Conservation (phyloP, 2,888 invertebrate species). For the Apodemia zela region DNA sequence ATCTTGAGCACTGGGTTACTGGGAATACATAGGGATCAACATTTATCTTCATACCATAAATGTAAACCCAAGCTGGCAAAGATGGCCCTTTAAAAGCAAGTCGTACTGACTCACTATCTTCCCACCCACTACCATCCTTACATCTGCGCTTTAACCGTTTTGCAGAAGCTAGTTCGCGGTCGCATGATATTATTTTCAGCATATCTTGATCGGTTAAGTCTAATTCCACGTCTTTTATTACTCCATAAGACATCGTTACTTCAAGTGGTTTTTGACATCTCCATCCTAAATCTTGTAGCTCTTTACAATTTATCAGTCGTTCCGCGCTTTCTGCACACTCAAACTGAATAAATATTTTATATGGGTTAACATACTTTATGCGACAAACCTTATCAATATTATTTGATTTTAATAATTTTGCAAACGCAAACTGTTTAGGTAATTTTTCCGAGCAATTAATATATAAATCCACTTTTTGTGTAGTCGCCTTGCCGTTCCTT, state of each 20-base stretch:
- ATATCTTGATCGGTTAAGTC: conserved; percentile 18
- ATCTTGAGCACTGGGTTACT: conserved; percentile 28
- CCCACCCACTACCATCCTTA: conserved; percentile 4
- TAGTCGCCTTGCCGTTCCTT: neutral
- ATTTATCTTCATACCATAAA: conserved; percentile 18
- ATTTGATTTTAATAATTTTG: neutral
- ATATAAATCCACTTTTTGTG: neutral
- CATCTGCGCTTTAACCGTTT: neutral
- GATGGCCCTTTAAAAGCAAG: conserved; percentile 13
- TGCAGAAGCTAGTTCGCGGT: neutral
- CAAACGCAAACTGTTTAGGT: neutral
- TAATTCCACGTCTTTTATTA: conserved; percentile 20
- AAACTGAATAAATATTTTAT: neutral
- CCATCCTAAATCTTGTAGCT: conserved; percentile 17
- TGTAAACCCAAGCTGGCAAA: conserved; percentile 2
- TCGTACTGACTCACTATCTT: conserved; percentile 4
- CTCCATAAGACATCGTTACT: conserved; percentile 20
- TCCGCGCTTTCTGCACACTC: neutral
- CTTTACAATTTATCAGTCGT: neutral
- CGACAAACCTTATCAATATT: neutral
- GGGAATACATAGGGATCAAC: conserved; percentile 26
- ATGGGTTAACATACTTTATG: neutral
- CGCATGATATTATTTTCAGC: conserved; percentile 7
- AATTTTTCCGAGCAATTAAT: neutral
- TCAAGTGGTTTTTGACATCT: conserved; percentile 19